phyloP scores from a whole-genome alignment of 1,140 invertebrate species.

The Heterodera carotae region DNA sequence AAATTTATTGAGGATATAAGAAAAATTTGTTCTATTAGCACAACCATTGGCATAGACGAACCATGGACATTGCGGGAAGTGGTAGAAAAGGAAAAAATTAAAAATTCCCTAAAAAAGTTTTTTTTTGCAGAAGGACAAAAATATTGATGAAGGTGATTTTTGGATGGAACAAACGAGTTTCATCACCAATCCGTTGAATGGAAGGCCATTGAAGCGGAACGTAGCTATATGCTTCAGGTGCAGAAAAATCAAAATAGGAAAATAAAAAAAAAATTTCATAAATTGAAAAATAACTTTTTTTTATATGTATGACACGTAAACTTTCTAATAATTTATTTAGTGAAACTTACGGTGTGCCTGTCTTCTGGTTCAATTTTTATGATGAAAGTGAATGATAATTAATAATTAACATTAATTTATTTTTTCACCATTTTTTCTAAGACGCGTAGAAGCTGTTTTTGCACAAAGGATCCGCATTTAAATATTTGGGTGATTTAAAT shows the following conservation, averaged over 20 bases:
- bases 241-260: background rate
- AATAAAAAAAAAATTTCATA: background rate
- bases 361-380: conserved; percentile 55
- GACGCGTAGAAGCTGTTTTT: too few relatives aligned
- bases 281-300: background rate
- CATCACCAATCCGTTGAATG: background rate
- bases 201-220: background rate
- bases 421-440: too few relatives aligned
- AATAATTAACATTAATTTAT: too few relatives aligned
- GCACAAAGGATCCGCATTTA: too few relatives aligned
- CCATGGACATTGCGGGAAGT: conserved; percentile 29
- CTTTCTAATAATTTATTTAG: conserved; percentile 16
- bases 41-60: conserved; percentile 6
- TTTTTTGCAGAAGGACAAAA: background rate
- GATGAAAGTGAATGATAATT: conserved; percentile 34
- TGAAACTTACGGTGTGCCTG: conserved; percentile 37
- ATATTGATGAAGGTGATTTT: background rate
- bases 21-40: conserved; percentile 21
- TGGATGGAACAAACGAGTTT: conserved; percentile 8
- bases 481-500: too few relatives aligned
- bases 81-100: background rate
- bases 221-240: background rate
- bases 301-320: background rate
- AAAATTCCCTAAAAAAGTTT: background rate
- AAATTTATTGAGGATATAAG: conserved; percentile 34